Evolutionary conservation across 2,888 invertebrate genomes (phyloP), one percentile per base, ranked within the genome.

Genomic region (Allygus modestus): DNA sequence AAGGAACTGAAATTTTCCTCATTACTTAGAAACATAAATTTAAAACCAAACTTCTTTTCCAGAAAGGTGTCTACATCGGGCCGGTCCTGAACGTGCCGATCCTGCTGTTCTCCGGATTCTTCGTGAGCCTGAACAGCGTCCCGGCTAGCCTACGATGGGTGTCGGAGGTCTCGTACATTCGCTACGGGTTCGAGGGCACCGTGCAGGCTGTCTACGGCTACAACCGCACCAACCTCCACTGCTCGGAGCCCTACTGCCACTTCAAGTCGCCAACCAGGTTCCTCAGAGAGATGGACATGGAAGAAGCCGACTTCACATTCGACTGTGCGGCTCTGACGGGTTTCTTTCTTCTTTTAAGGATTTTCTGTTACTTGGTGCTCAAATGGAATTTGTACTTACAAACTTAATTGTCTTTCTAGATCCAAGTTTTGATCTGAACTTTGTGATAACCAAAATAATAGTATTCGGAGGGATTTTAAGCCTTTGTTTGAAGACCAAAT

Each of bases 51-150:
- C n/a, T n/a, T 37, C 4, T 37, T 37, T 37, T 4, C 4, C 89
- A 93, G 93, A 93, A 92, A 85, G 93, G 93, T 4, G 93, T 93
- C 77, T 94, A 93, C 88, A 91, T 95, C 86, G 98, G 98, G 4
- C 98, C 98, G 37, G 97, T 98, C 51, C 95, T 97, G 85, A 95
- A 96, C 82, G 97, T 98, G 17, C 98, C 98, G 15, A 95, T 98
- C 84, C 95, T 98, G 73, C 92, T 98, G 41, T 98, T 98, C 91
- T 97, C 97, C 43, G 98, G 98, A 9, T 98, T 98, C 92, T 98
- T 98, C 91, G 97, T 98, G 75, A 97, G 96, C 90, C 95, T 98
- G 90, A 95, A 96, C 90, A 97, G 97, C 58, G 96, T 98, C 89
- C 98, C 98, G 1, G 92, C 93, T 83, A 98, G 98, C 90, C 92